Evolutionary conservation across 2,113 vertebrate species (phyloP).

Genomic region (Tretioscincus oriximinensis): DNA sequence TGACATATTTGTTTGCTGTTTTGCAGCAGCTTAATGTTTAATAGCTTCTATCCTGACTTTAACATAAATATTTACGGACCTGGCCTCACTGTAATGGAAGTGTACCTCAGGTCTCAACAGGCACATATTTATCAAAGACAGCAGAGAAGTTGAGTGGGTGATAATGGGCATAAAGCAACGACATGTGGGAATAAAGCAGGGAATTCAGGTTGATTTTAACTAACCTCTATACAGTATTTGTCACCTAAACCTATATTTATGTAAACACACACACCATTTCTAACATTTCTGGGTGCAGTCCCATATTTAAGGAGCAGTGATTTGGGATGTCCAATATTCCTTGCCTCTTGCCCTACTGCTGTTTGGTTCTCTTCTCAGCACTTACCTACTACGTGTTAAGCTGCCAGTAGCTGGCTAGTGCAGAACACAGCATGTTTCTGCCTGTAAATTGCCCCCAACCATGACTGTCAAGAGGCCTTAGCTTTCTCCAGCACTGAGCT

Average conservation of each 20-base stretch:
- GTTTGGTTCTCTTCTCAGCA: constrained; percentile 43
- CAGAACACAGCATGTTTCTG: not conserved
- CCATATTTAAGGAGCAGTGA: not conserved
- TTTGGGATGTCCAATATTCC: too few species aligned
- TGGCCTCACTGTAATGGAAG: too few species aligned
- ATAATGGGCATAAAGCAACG: not conserved
- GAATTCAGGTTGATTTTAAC: not conserved
- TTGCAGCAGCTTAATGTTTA: too few species aligned
- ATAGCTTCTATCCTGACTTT: too few species aligned
- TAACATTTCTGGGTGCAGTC: not conserved
- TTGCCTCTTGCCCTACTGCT: not conserved
- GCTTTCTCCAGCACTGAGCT: constrained; percentile 8
- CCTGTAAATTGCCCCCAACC: constrained; percentile 12
- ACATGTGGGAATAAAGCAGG: not conserved
- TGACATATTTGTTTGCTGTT: too few species aligned
- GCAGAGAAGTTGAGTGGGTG: not conserved
- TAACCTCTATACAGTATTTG: not conserved
- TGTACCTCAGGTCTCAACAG: too few species aligned
- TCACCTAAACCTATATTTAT: not conserved
- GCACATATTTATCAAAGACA: too few species aligned
- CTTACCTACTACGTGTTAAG: not conserved
- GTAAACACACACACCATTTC: too few species aligned
- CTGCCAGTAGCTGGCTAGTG: not conserved
- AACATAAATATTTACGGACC: too few species aligned
- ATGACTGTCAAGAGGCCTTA: constrained; percentile 13